phyloP scores from a whole-genome alignment of 30 jellyfish, hydroid and myxozoan genomes.

The Aurelia aurita complex sp. Pacific region DNA sequence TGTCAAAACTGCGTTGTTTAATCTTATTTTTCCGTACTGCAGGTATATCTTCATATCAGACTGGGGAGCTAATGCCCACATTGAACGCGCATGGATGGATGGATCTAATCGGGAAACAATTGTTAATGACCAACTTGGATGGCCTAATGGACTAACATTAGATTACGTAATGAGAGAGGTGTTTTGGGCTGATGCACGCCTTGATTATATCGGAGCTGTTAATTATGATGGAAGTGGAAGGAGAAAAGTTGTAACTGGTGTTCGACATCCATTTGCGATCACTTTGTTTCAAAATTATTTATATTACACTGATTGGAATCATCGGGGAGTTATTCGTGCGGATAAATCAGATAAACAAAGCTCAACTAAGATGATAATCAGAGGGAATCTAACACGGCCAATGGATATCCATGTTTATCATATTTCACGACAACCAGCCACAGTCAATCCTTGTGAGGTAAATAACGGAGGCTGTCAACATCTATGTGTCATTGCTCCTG shows the following conservation, averaged over 20 bases:
- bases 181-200: slow-evolving; percentile 98
- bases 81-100: slow-evolving; percentile 96
- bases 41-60: slow-evolving; percentile 85
- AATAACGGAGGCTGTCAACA: slow-evolving; percentile 77
- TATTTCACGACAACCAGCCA: slow-evolving; percentile 76
- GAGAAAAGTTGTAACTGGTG: slow-evolving; percentile 70
- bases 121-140: slow-evolving; percentile 72
- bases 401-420: slow-evolving; percentile 91
- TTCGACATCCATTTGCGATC: slow-evolving; percentile 93
- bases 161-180: slow-evolving; percentile 72
- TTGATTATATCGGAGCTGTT: slow-evolving; percentile 88
- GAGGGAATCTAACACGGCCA: slow-evolving; percentile 79
- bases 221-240: slow-evolving; percentile 76
- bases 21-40: background rate
- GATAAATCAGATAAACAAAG: slow-evolving; percentile 16
- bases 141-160: slow-evolving; percentile 97
- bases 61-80: slow-evolving; percentile 92
- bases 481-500: slow-evolving; percentile 77
- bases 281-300: slow-evolving; percentile 71
- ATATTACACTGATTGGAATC: slow-evolving; percentile 93
- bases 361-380: slow-evolving; percentile 27
- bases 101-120: slow-evolving; percentile 73
- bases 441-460: slow-evolving; percentile 70
- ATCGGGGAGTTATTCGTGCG: slow-evolving; percentile 75
- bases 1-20: no score